Percentiles rank a stretch among this genome's conserved stretches.
Evolutionary conservation across 2,797 vertebrate genomes (phyloP).

Genomic region (Helarctos malayanus): DNA sequence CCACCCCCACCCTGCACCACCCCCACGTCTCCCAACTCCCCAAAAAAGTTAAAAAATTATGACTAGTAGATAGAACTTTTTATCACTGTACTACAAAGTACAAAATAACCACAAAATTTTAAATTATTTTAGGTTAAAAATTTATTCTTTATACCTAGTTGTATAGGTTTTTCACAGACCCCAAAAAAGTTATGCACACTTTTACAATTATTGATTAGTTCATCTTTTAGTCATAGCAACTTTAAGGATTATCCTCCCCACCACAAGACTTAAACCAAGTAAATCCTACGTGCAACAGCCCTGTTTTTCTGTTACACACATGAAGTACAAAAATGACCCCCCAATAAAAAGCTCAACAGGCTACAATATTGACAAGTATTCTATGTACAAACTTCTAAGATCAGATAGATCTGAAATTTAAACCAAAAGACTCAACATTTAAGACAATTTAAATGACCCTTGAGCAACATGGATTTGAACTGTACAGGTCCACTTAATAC

Average conservation of each 20-base stretch:
- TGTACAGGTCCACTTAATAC: neutral
- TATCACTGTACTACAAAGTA: neutral
- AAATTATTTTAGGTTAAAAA: conserved; percentile 11
- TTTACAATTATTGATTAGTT: neutral
- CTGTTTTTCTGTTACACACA: neutral
- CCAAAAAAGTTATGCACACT: neutral
- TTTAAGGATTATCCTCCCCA: neutral
- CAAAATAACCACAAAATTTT: neutral
- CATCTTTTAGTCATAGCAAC: neutral
- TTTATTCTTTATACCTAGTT: neutral
- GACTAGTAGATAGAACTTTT: neutral
- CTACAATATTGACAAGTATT: neutral
- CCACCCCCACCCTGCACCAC: neutral
- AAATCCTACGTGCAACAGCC: neutral
- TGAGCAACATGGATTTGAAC: neutral
- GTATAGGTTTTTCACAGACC: neutral
- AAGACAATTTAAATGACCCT: neutral
- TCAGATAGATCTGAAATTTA: neutral
- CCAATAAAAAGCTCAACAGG: neutral
- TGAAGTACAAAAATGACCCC: neutral
- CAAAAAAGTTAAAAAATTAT: neutral
- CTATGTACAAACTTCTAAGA: neutral
- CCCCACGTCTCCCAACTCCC: neutral
- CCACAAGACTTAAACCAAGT: neutral
- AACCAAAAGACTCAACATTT: neutral